Conservation (phyloP, 2,113 vertebrate species). For the Acrocephalus kingi region DNA sequence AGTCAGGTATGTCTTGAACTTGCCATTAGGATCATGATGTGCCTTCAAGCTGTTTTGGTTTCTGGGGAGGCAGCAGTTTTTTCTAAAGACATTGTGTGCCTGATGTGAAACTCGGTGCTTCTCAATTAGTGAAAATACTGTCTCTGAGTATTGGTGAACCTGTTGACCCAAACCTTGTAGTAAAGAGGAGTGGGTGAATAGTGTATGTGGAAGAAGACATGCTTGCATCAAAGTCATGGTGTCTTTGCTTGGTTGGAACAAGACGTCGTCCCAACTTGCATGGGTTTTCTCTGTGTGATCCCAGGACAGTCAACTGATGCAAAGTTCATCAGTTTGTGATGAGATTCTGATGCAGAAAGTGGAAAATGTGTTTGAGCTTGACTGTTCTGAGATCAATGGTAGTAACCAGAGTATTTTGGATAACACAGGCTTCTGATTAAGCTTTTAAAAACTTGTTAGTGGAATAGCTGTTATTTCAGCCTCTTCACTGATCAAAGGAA, state of each 20-base stretch:
- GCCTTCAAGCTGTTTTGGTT: not conserved
- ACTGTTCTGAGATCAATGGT: not conserved
- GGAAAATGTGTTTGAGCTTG: not conserved
- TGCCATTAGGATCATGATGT: not conserved
- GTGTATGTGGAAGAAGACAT: not conserved
- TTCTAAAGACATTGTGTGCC: not conserved
- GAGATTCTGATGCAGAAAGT: not conserved
- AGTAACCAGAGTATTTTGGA: not conserved
- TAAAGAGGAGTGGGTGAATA: not conserved
- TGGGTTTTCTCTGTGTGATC: not conserved
- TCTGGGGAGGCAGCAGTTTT: not conserved
- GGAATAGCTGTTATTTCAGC: not conserved
- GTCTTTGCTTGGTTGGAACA: not conserved
- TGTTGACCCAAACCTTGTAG: not conserved
- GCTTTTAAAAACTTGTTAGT: not conserved
- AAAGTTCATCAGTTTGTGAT: not conserved
- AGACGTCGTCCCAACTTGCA: fast-evolving
- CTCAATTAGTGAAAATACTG: not conserved
- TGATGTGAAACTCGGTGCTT: not conserved
- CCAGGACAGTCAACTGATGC: not conserved
- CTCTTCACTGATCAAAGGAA: not conserved
- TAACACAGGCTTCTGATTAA: not conserved
- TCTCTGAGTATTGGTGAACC: fast-evolving
- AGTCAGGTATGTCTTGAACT: not conserved
- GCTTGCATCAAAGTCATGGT: not conserved